Base-by-base conservation (phyloP, 2,797 vertebrate species). In the Cirrhinus molitorella region DNA sequence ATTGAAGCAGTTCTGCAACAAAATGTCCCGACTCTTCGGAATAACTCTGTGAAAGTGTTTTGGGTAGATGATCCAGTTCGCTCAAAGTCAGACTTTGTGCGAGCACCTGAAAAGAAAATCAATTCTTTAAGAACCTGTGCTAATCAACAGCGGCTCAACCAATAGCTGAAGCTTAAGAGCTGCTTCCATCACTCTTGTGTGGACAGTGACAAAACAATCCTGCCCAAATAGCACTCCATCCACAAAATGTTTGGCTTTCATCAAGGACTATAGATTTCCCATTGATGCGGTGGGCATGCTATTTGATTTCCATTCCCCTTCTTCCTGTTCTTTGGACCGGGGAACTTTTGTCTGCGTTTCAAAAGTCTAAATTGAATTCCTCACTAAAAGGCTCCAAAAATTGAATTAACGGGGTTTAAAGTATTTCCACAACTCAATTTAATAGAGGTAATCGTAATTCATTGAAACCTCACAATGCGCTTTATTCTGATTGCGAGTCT, bases 201-300 rank as follows among this genome's bases (percentile, higher is more conserved):
- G 66, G 66, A 66, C 71, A 83, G 76, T 75, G 70, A 83, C 68
- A 70, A 76, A 63, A 80, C 70, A 83, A 80, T 80, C 71, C 77
- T 65, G 51, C 74, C 47, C 74, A 83, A 83, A 86, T 28, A 86
- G 34, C 53, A 71, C 23, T 86, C 17, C 34, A 75, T 68, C 49
- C 51, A 67, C 57, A 80, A 86, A 80, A 86, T 83, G 77, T 86
- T 83, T 86, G 81, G 65, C 34, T 83, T 86, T 83, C 77, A 80
- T 71, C 57, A 86, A 72, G 55, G 53, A 28, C 53, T 70, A 86
- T 76, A 86, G 77, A 86, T 86, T 84, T 83, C 25, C 71, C 74
- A 76, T 76, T 83, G 81, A 80, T 31, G n/a, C 14, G 0, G 25
- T 43, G 14, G 63, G 45, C 75, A 34, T 70, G 21, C 76, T 76